Evolutionary conservation across 2,113 vertebrate species (phyloP).

Genomic region (Grallaria varia): DNA sequence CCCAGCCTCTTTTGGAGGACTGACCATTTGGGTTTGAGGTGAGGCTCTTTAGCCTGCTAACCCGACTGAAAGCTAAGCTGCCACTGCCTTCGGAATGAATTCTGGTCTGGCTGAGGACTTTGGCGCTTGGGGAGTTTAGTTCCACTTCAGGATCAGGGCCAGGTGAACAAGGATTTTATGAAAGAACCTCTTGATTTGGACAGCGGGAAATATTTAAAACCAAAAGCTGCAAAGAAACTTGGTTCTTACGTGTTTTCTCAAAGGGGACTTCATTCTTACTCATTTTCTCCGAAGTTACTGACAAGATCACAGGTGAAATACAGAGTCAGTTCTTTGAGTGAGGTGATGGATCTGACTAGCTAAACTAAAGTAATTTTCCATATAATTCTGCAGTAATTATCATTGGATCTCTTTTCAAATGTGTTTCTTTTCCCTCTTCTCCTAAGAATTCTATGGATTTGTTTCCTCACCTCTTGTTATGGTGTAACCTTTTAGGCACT

Average conservation of each 20-base stretch:
- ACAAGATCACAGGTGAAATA: neutral
- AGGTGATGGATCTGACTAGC: neutral
- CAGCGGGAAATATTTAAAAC: neutral
- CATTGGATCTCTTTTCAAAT: neutral
- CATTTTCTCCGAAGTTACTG: neutral
- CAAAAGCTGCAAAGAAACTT: neutral
- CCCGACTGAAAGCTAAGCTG: neutral
- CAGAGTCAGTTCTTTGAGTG: neutral
- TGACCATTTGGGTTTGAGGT: rapidly evolving
- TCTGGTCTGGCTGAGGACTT: neutral
- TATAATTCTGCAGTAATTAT: neutral
- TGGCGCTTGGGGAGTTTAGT: neutral
- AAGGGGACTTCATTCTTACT: neutral
- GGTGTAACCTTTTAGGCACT: neutral
- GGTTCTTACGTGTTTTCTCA: neutral
- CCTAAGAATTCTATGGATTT: neutral
- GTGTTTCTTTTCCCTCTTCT: neutral
- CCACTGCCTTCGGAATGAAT: neutral
- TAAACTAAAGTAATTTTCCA: neutral
- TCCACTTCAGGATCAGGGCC: neutral
- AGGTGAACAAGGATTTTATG: neutral
- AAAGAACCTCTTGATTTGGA: neutral
- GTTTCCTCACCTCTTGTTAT: neutral
- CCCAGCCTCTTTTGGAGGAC: neutral
- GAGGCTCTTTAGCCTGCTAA: neutral